phyloP scores from a whole-genome alignment of 2,888 invertebrate species.

The Lasioglossum marginatum region DNA sequence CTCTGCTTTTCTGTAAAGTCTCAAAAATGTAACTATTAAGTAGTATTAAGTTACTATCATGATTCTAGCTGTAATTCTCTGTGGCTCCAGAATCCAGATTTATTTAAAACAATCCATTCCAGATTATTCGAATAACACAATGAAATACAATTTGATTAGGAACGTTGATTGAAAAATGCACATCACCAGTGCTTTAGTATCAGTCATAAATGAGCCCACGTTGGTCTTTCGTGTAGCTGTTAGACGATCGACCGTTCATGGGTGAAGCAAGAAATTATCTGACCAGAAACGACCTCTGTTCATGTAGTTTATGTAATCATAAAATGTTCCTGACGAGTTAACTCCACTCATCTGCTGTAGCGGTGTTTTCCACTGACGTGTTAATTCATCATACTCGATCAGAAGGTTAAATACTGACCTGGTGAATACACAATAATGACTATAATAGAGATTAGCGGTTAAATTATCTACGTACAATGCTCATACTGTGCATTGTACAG shows the following conservation, averaged over 20 bases:
- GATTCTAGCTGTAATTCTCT: neutral
- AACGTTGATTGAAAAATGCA: neutral
- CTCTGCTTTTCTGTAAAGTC: neutral
- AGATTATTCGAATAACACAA: neutral
- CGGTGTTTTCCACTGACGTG: neutral
- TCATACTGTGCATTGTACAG: no score
- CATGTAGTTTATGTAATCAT: neutral
- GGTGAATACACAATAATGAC: neutral
- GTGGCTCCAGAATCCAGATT: neutral
- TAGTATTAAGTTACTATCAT: no score
- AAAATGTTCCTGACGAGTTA: constrained; percentile 2
- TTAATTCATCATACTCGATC: neutral
- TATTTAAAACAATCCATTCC: neutral
- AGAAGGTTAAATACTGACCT: constrained; percentile 10
- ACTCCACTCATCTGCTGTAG: neutral
- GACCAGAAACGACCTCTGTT: constrained; percentile 3
- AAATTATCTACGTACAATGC: neutral
- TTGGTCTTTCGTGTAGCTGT: neutral
- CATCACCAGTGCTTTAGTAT: neutral
- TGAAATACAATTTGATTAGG: neutral
- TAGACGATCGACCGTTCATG: neutral
- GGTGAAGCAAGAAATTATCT: neutral
- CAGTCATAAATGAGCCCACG: neutral
- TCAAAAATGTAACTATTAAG: neutral
- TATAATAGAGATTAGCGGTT: neutral